Percentiles rank a stretch among this genome's conserved stretches.
Evolutionary conservation across 2,888 invertebrate genomes (phyloP).

Genomic region (Caradrina clavipalpis): DNA sequence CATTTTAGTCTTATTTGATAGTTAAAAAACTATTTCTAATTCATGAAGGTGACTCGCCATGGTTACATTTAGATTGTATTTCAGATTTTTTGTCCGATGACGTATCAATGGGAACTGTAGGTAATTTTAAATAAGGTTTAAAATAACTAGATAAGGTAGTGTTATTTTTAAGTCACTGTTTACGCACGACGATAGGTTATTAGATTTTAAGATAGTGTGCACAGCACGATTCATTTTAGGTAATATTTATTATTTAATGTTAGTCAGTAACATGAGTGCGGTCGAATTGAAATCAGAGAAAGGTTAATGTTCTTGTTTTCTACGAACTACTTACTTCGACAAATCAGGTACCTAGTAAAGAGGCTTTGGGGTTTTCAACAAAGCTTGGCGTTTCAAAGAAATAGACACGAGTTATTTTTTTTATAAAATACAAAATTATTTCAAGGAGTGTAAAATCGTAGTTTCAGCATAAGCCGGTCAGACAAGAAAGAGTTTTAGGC

Average conservation of each 20-base stretch:
- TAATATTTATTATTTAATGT: conserved; percentile 1
- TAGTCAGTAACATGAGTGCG: conserved; percentile 3
- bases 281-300: no score
- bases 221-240: not conserved
- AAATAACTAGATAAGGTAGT: conserved; percentile 33
- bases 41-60: conserved; percentile 18
- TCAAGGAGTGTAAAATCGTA: no score
- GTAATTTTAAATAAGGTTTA: not conserved
- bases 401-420: not conserved
- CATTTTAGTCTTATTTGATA: conserved; percentile 3
- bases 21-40: conserved; percentile 40
- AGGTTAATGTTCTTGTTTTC: not conserved
- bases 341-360: no score
- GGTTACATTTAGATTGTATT: not conserved
- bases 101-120: conserved; percentile 20
- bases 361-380: not conserved
- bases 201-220: not conserved
- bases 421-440: not conserved
- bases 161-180: conserved; percentile 19
- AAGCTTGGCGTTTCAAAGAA: no score
- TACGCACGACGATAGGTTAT: conserved; percentile 11
- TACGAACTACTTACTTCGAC: no score
- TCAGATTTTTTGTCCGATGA: not conserved
- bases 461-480: no score
- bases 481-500: no score